phyloP scores from a whole-genome alignment of 2,888 invertebrate species.

The Gari tellinella region DNA sequence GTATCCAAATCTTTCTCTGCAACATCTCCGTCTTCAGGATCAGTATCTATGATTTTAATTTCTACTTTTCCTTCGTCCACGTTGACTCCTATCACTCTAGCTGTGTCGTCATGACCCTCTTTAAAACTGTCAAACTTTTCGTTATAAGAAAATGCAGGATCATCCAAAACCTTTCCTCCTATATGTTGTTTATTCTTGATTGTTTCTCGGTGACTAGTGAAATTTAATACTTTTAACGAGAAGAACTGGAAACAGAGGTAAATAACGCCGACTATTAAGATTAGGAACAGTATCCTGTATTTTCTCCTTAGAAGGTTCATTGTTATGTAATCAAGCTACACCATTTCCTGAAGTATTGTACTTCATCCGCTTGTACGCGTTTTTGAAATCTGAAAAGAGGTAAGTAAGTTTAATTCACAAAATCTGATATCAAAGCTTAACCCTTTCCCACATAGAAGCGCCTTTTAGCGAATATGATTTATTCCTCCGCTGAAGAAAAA shows the following conservation, averaged over 20 bases:
- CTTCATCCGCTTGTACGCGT: not conserved
- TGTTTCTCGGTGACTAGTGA: conserved; percentile 14
- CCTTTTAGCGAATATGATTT: not conserved
- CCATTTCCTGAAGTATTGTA: not conserved
- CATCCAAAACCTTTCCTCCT: conserved; percentile 14
- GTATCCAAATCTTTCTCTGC: conserved; percentile 9
- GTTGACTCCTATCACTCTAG: conserved; percentile 3
- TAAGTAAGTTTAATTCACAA: not conserved
- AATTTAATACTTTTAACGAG: conserved; percentile 52
- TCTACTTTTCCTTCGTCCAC: conserved; percentile 9
- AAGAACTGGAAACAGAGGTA: conserved; percentile 51
- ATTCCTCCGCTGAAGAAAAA: not conserved
- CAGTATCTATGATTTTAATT: not conserved
- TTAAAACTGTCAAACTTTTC: not conserved
- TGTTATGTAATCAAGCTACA: conserved; percentile 15
- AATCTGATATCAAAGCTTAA: not conserved
- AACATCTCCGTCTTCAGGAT: not conserved
- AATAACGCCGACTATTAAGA: conserved; percentile 42
- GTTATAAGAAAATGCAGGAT: not conserved
- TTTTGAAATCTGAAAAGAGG: not conserved
- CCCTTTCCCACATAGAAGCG: too few species aligned
- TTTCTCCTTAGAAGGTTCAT: conserved; percentile 35
- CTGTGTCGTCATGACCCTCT: not conserved
- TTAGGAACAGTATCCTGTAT: conserved; percentile 43
- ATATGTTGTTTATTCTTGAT: conserved; percentile 12